Evolutionary conservation across 92 coral and sea anemone species (phyloP), one percentile per base, ranked within the genome.

Genomic region (Phymanthus crucifer): DNA sequence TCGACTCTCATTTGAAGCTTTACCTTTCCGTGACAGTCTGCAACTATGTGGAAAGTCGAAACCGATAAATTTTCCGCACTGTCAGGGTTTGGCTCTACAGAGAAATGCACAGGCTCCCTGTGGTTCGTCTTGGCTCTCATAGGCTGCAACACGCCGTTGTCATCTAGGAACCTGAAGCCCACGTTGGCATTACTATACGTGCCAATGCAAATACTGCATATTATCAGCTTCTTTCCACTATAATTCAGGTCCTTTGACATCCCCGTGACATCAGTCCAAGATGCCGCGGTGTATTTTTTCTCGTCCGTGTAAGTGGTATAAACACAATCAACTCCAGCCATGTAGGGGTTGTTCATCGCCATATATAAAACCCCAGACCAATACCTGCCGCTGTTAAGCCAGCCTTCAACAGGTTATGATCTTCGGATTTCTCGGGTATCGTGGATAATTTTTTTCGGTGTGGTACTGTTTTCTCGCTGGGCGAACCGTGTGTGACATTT

Each of bases 141-240:
- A 57, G 66, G 66, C 66, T 57, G 66, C 66, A 57, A 31, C n/a
- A 57, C 66, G 66, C 66, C 66, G 66, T 57, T 57, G 66, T 57
- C 66, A 21, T 57, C 66, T 57, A 57, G 27, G 66, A 57, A 57
- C 10, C 10, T 3, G 57, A 48, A n/a, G n/a, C n/a, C n/a, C n/a
- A n/a, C n/a, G n/a, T n/a, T n/a, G n/a, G n/a, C n/a, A n/a, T n/a
- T n/a, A n/a, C n/a, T n/a, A n/a, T n/a, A n/a, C n/a, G n/a, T n/a
- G n/a, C n/a, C n/a, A n/a, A n/a, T n/a, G n/a, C n/a, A n/a, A n/a
- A n/a, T n/a, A n/a, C n/a, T n/a, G n/a, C n/a, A n/a, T n/a, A n/a
- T n/a, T n/a, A n/a, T 48, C 16, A 57, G 66, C 66, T 57, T 57
- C 66, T 57, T 57, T 57, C 66, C 66, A 21, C 0, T 21, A 31